A percentile compares a stretch with the other conserved stretches of the same genome.
These are phyloP conservation scores for Sicus ferrugineus DNA, from an alignment of 2,888 invertebrate species.

Conservation along the genomic window DNA sequence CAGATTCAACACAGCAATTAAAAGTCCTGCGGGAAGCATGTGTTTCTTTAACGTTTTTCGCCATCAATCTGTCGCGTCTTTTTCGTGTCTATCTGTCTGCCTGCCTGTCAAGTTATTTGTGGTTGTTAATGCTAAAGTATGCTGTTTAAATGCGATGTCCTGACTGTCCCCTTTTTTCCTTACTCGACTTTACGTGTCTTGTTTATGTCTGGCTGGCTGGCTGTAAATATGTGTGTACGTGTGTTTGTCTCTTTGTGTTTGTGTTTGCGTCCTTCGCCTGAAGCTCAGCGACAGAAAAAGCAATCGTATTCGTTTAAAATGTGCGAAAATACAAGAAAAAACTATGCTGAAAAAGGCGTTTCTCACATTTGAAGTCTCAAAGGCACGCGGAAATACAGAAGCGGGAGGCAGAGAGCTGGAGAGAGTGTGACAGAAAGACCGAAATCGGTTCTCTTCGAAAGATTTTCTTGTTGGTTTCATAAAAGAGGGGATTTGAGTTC, in stretches of 20 bases:
- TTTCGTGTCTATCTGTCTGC: constrained; percentile 27
- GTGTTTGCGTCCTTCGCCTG: not conserved
- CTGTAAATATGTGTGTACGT: not conserved
- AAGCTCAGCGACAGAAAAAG: constrained; percentile 42
- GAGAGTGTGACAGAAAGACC: not conserved
- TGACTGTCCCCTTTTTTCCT: constrained; percentile 43
- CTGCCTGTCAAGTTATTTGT: constrained; percentile 49
- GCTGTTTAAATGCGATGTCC: constrained; percentile 38
- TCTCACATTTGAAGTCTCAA: too few relatives aligned
- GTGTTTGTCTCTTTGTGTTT: not conserved
- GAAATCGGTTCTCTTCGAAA: too few relatives aligned
- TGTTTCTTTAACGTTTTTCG: constrained; percentile 15
- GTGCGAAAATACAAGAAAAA: constrained; percentile 14
- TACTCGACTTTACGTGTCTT: constrained; percentile 32
- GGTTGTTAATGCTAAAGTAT: constrained; percentile 58
- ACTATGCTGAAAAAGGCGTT: too few relatives aligned
- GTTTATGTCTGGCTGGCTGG: constrained; percentile 22
- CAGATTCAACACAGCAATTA: constrained; percentile 22
- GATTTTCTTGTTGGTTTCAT: too few relatives aligned
- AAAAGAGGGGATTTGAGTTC: too few relatives aligned
- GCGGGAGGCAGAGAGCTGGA: not conserved
- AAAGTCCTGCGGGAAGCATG: constrained; percentile 39
- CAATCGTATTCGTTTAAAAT: constrained; percentile 50
- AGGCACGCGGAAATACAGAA: not conserved
- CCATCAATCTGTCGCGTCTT: constrained; percentile 8